Percentiles rank a stretch among this genome's conserved stretches.
Evolutionary conservation across 2,888 invertebrate genomes (phyloP).

Genomic region (Drosophila leonis): DNA sequence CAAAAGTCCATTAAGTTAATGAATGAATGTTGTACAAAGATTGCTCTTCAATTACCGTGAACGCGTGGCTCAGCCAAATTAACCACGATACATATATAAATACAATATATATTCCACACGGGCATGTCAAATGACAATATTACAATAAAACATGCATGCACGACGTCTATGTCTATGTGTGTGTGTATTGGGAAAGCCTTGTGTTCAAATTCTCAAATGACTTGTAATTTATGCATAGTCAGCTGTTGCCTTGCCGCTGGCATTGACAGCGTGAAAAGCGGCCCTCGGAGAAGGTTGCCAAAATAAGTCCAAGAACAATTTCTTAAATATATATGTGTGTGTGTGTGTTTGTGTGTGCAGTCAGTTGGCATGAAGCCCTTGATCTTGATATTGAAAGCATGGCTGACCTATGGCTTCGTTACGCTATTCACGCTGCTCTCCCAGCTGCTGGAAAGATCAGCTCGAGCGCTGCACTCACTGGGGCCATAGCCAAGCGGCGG

Average conservation of each 20-base stretch:
- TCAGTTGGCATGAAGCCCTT: conserved; percentile 57
- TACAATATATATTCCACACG: conserved; percentile 10
- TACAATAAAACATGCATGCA: background rate
- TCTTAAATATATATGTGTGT: background rate
- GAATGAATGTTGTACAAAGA: conserved; percentile 31
- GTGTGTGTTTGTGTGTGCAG: background rate
- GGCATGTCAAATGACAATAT: conserved; percentile 16
- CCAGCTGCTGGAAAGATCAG: conserved; percentile 51
- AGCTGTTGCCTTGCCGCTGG: conserved; percentile 19
- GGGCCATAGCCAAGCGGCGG: background rate
- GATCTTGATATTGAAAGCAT: conserved; percentile 52
- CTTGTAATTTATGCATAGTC: conserved; percentile 46
- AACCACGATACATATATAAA: conserved; percentile 4
- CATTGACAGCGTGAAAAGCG: conserved; percentile 8
- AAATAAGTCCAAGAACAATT: background rate
- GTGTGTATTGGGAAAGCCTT: background rate
- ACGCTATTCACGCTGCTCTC: conserved; percentile 57
- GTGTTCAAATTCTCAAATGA: conserved; percentile 37
- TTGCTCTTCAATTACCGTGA: conserved; percentile 41
- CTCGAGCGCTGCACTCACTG: conserved; percentile 43
- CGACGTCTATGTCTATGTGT: background rate
- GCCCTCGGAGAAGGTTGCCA: conserved; percentile 1
- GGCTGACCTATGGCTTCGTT: conserved; percentile 67
- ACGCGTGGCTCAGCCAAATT: conserved; percentile 15
- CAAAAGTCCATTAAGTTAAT: conserved; percentile 49